phyloP scores from a whole-genome alignment of 2,113 vertebrate species.

The Malurus alboscapulatus region DNA sequence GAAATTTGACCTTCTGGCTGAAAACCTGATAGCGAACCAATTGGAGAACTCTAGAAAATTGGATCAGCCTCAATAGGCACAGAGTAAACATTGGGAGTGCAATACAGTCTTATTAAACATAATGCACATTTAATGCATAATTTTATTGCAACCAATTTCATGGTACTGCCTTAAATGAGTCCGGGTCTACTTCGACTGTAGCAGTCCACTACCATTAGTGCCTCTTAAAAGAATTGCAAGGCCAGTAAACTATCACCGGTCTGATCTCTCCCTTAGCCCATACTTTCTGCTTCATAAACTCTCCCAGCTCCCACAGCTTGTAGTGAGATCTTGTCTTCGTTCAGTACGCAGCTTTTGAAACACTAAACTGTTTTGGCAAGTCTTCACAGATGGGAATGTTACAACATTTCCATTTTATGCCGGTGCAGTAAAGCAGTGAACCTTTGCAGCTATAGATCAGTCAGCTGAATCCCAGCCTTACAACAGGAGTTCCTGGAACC shows the following conservation, averaged over 20 bases:
- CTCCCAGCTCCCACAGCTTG: constrained; percentile 71
- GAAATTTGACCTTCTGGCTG: constrained; percentile 83
- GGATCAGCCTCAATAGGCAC: constrained; percentile 80
- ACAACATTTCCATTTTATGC: constrained; percentile 73
- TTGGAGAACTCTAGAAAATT: constrained; percentile 84
- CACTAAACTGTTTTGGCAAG: constrained; percentile 74
- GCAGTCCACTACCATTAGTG: constrained; percentile 75
- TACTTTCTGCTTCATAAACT: constrained; percentile 82
- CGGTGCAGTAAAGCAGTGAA: constrained; percentile 60
- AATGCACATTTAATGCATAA: constrained; percentile 86
- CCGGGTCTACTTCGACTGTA: constrained; percentile 71
- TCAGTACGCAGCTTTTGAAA: constrained; percentile 71
- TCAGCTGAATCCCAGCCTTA: constrained; percentile 49
- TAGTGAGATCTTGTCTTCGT: constrained; percentile 73
- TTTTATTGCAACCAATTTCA: constrained; percentile 86
- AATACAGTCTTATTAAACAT: constrained; percentile 84
- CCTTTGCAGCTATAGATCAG: constrained; percentile 64
- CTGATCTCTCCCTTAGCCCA: constrained; percentile 73
- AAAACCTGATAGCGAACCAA: constrained; percentile 77
- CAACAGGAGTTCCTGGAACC: constrained; percentile 36
- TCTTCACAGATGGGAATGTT: constrained; percentile 66
- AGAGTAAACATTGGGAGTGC: constrained; percentile 82
- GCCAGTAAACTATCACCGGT: constrained; percentile 73
- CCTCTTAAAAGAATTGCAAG: constrained; percentile 77
- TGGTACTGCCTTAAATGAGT: constrained; percentile 80